Evolutionary conservation across 2,113 vertebrate species (phyloP), one percentile per base, ranked within the genome.

Genomic region (Cacatua alba): DNA sequence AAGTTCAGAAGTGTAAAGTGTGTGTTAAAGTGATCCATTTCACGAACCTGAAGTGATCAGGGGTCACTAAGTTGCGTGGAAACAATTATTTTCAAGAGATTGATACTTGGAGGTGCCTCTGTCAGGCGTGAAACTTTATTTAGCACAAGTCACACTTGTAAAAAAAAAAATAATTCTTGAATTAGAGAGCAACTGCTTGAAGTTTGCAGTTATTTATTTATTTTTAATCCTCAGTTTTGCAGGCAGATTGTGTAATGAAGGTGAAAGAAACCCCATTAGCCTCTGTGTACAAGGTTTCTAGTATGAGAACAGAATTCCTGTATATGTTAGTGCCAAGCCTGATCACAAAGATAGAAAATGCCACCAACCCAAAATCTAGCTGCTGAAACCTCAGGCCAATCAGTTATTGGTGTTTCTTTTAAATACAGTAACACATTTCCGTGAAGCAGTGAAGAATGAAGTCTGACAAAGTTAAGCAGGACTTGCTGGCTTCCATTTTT

Each of bases 21-120:
- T 53, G 23, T 10, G 17, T 41, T 65, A 9, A 62, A 24, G 37
- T 35, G 39, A 59, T 59, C 55, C 13, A 59, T 19, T 23, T n/a
- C 14, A 1, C 0, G 2, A 33, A 7, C 1, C 0, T 7, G 25
- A 18, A 64, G 9, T 3, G 48, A 78, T 59, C 44, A 78, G 70
- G 31, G 41, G 29, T 48, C 33, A 28, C 65, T 35, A 8, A 35
- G 12, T 0, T 49, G 21, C 16, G 1, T 3, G 55, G 67, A n/a
- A 74, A 55, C 9, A 46, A 39, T 24, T 0, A 7, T 78, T 65
- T n/a, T 55, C 39, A 21, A 55, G 51, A 25, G 33, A 3, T 37
- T 37, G 16, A 39, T 16, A 5, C 9, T 18, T 55, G 2, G 39
- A 55, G 23, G 1, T 64, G 18, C 43, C 44, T 85, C 59, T 91